Conservation (phyloP, 2,888 invertebrate genomes). For the Scaptomyza flava region DNA sequence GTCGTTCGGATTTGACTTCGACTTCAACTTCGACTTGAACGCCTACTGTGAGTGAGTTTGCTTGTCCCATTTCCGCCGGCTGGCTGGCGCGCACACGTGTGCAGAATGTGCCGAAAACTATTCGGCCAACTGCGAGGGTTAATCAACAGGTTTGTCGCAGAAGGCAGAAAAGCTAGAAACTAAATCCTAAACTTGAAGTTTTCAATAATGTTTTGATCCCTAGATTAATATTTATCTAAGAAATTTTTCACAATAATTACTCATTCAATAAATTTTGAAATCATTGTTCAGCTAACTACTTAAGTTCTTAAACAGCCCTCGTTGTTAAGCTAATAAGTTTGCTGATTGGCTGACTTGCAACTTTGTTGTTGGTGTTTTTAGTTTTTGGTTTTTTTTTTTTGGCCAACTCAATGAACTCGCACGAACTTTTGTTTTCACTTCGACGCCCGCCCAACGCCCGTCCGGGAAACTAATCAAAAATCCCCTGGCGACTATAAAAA, state of each 20-base stretch:
- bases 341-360: constrained; percentile 51
- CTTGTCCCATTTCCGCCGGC: constrained; percentile 58
- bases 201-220: too few relatives aligned
- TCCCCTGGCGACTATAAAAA: constrained; percentile 2
- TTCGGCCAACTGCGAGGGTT: constrained; percentile 18
- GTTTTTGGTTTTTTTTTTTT: constrained; percentile 32
- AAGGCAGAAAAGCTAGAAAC: neutral
- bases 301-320: constrained; percentile 20
- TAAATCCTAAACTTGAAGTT: neutral
- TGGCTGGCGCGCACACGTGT: constrained; percentile 41
- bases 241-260: too few relatives aligned
- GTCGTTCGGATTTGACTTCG: constrained; percentile 31
- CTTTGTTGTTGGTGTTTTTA: constrained; percentile 20
- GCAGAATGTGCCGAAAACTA: constrained; percentile 16
- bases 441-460: constrained; percentile 25
- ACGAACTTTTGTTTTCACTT: constrained; percentile 78
- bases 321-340: neutral
- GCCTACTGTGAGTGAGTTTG: constrained; percentile 23
- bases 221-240: too few relatives aligned
- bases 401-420: constrained; percentile 75
- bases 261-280: too few relatives aligned
- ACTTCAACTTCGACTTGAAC: constrained; percentile 21
- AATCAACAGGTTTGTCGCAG: neutral
- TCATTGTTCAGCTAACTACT: neutral
- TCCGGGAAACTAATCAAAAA: constrained; percentile 28